phyloP scores from a whole-genome alignment of 2,888 invertebrate species.

The Watsonalla binaria region DNA sequence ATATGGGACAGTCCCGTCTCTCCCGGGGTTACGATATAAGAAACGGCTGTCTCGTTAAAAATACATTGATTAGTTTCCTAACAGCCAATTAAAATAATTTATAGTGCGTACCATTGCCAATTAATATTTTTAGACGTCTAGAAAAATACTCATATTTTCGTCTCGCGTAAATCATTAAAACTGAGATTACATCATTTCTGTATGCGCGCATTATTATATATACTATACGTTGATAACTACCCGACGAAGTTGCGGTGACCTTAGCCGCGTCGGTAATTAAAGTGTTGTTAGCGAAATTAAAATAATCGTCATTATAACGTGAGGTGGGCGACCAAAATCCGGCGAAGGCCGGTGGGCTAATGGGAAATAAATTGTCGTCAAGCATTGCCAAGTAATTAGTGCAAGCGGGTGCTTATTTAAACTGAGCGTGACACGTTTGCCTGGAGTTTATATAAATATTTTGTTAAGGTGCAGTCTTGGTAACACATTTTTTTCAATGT shows the following conservation, averaged over 20 bases:
- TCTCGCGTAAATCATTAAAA: not conserved
- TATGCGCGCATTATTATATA: not conserved
- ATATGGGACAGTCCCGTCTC: not conserved
- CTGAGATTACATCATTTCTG: constrained; percentile 1
- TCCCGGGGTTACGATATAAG: not conserved
- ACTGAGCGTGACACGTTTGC: constrained; percentile 58
- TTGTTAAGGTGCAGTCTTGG: constrained; percentile 36
- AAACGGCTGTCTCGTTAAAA: constrained; percentile 1
- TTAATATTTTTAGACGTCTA: constrained; percentile 2
- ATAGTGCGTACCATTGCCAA: constrained; percentile 1
- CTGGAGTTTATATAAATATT: constrained; percentile 37
- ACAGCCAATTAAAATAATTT: constrained; percentile 3
- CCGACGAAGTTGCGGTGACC: constrained; percentile 34
- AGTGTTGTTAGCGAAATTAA: constrained; percentile 76
- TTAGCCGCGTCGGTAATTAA: constrained; percentile 61
- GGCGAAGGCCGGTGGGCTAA: constrained; percentile 61
- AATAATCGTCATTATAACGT: constrained; percentile 54
- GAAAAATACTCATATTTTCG: constrained; percentile 1
- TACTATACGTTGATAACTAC: constrained; percentile 22
- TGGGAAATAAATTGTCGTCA: constrained; percentile 77
- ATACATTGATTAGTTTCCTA: constrained; percentile 1
- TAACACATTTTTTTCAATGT: no score
- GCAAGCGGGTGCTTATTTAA: constrained; percentile 54
- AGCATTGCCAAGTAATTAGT: constrained; percentile 65
- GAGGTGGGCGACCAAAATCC: constrained; percentile 65